Percentiles rank a stretch among this genome's conserved stretches.
Evolutionary conservation across 2,888 invertebrate species (phyloP).

Genomic region (Mechanitis mazaeus): DNA sequence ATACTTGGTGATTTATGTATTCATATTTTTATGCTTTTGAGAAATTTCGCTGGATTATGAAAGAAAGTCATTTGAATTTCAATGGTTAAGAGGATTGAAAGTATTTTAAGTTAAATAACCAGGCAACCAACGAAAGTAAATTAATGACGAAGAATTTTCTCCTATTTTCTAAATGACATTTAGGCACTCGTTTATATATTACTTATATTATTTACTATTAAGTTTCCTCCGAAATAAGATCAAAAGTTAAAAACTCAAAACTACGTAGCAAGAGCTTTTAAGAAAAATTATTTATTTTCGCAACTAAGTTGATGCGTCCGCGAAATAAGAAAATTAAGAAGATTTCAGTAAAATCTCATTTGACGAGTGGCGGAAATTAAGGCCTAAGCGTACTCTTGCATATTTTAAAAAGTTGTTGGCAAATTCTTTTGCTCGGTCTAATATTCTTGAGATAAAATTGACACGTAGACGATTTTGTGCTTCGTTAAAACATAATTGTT

Average conservation of each 20-base stretch:
- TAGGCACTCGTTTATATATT: no score
- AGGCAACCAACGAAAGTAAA: no score
- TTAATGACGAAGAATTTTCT: no score
- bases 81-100: constrained; percentile 14
- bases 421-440: constrained; percentile 3
- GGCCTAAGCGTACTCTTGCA: background rate
- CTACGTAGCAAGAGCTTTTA: constrained; percentile 4
- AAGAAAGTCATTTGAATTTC: constrained; percentile 38
- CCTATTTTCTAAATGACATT: no score
- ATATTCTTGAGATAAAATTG: no score
- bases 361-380: constrained; percentile 9
- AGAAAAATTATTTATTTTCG: constrained; percentile 14
- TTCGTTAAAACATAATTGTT: no score
- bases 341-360: constrained; percentile 15
- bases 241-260: background rate
- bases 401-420: constrained; percentile 3
- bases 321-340: constrained; percentile 24
- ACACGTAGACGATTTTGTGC: no score
- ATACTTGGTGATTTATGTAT: constrained; percentile 39
- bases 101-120: no score
- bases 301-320: constrained; percentile 11
- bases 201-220: no score
- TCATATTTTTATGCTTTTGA: constrained; percentile 49
- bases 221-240: no score
- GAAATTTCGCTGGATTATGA: constrained; percentile 49